These are phyloP conservation scores for Trichomycterus rosablanca DNA, from an alignment of 2,113 vertebrate genomes.

Conservation along the genomic window DNA sequence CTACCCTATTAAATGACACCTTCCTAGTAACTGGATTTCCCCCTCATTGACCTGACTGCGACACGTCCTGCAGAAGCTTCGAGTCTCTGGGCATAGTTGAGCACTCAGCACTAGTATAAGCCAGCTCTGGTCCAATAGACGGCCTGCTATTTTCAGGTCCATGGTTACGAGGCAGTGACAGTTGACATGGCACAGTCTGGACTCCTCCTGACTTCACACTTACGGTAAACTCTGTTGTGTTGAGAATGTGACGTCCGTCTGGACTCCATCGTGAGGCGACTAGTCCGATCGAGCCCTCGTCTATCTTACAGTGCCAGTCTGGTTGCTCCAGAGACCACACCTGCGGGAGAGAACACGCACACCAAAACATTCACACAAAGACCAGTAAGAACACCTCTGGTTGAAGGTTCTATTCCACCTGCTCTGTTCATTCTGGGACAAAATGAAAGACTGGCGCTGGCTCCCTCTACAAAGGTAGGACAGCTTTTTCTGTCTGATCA, in stretches of 20 bases:
- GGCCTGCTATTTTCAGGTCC: constrained; percentile 71
- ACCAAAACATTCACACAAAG: background rate
- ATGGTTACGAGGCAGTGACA: constrained; percentile 68
- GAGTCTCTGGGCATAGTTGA: constrained; percentile 21
- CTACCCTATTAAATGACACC: background rate
- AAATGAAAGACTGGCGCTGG: constrained; percentile 75
- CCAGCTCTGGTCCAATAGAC: constrained; percentile 54
- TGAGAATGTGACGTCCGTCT: constrained; percentile 96
- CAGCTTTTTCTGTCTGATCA: background rate
- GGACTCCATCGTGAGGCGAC: constrained; percentile 94
- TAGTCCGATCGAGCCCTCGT: constrained; percentile 92
- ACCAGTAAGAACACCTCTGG: background rate
- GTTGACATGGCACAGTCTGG: constrained; percentile 55
- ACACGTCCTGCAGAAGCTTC: constrained; percentile 6
- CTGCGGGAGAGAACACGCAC: constrained; percentile 56
- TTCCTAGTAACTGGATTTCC: constrained; percentile 3
- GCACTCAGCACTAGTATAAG: constrained; percentile 50
- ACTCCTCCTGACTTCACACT: constrained; percentile 67
- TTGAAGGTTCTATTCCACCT: constrained; percentile 30
- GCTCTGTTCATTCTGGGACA: constrained; percentile 31
- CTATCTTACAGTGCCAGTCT: constrained; percentile 94
- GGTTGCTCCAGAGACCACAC: constrained; percentile 97
- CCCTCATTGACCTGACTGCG: constrained; percentile 6
- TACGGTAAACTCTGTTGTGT: constrained; percentile 96
- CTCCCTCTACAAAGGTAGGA: constrained; percentile 75